phyloP scores from a whole-genome alignment of 2,113 vertebrate species.

The Stomatorhinus ivindoensis region DNA sequence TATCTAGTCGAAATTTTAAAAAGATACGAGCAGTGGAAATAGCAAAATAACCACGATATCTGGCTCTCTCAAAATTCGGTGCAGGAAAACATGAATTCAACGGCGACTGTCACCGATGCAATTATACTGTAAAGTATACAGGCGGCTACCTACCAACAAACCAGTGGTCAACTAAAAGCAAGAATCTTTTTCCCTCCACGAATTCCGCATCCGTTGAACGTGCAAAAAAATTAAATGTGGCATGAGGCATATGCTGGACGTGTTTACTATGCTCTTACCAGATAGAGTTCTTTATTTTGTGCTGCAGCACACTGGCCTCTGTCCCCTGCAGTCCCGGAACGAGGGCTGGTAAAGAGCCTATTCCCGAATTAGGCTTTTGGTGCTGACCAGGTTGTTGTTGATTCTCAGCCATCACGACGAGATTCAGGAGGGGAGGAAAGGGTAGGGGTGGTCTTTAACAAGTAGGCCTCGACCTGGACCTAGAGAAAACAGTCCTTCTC shows the following conservation, averaged over 20 bases:
- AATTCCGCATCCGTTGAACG: neutral
- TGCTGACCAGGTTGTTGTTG: constrained; percentile 62
- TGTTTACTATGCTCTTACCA: constrained; percentile 63
- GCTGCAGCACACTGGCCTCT: constrained; percentile 80
- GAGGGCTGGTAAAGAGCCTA: constrained; percentile 64
- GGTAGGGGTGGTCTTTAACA: constrained; percentile 41
- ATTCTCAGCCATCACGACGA: constrained; percentile 72
- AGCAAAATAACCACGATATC: neutral
- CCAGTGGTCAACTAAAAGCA: neutral
- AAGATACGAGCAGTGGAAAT: neutral
- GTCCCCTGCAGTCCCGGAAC: constrained; percentile 77
- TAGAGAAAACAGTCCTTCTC: constrained; percentile 60
- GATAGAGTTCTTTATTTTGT: constrained; percentile 90
- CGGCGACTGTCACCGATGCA: neutral
- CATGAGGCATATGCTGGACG: neutral
- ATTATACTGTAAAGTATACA: neutral
- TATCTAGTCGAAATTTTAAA: neutral
- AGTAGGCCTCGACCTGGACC: constrained; percentile 67
- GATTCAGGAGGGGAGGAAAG: constrained; percentile 43
- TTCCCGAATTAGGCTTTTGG: constrained; percentile 48
- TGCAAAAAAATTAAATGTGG: neutral
- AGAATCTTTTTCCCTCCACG: neutral
- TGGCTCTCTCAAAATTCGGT: neutral
- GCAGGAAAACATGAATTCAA: neutral
- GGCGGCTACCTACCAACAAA: neutral